Evolutionary conservation across 1,140 invertebrate genomes (phyloP).

Genomic region (Hypothenemus hampei): DNA sequence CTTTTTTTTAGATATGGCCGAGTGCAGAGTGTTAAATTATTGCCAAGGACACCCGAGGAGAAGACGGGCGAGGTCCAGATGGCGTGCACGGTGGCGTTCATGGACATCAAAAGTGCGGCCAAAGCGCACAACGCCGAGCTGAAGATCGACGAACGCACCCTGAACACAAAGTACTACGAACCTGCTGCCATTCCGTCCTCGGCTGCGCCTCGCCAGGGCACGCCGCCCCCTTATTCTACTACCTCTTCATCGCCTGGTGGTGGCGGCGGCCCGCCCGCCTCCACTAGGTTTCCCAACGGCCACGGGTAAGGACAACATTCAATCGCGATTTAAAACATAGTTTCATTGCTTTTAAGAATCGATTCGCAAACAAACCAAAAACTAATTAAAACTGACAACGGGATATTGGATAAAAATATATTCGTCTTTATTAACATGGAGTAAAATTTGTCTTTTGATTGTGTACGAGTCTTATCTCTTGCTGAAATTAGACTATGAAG

Average conservation of each 20-base stretch:
- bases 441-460: too few species aligned
- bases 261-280: too few species aligned
- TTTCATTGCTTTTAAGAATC: too few species aligned
- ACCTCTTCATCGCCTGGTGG: slow-evolving; percentile 43
- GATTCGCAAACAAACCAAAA: neutral
- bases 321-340: too few species aligned
- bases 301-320: slow-evolving; percentile 39
- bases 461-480: too few species aligned
- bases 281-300: slow-evolving; percentile 42
- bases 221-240: slow-evolving; percentile 44
- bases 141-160: slow-evolving; percentile 75
- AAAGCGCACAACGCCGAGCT: slow-evolving; percentile 89
- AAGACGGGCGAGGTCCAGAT: slow-evolving; percentile 51
- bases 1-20: slow-evolving; percentile 77
- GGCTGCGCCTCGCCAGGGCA: slow-evolving; percentile 47
- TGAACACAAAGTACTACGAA: slow-evolving; percentile 91
- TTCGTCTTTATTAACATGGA: too few species aligned
- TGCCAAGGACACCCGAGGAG: slow-evolving; percentile 54
- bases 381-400: too few species aligned
- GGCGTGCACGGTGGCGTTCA: slow-evolving; percentile 88
- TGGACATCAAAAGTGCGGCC: slow-evolving; percentile 93
- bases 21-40: slow-evolving; percentile 91
- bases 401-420: too few species aligned
- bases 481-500: too few species aligned
- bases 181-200: slow-evolving; percentile 66